Percentiles rank a stretch among this genome's conserved stretches.
phyloP scores from a whole-genome alignment of 2,888 invertebrate species.

The Ceriagrion tenellum region DNA sequence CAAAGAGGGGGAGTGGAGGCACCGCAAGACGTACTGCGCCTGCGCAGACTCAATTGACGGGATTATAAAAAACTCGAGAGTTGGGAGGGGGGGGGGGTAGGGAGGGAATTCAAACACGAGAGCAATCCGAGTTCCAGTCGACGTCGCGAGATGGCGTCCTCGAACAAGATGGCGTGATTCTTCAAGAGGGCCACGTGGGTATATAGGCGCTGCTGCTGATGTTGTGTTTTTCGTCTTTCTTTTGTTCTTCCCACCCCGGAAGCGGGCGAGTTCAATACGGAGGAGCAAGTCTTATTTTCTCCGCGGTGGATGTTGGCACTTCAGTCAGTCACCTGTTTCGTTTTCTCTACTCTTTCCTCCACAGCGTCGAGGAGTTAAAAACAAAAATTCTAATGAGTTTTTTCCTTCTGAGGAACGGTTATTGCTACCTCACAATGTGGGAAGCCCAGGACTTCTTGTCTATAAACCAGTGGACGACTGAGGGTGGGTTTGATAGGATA shows the following conservation, averaged over 20 bases:
- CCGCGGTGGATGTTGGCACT: neutral
- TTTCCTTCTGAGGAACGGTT: neutral
- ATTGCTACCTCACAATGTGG: constrained; percentile 17
- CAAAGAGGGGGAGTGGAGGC: neutral
- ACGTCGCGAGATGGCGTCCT: constrained; percentile 12
- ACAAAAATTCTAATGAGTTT: too few species aligned
- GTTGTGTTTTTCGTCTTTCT: neutral
- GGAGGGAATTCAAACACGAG: neutral
- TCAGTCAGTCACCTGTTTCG: neutral
- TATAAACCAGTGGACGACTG: neutral
- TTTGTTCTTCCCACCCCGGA: neutral
- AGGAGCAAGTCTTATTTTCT: neutral
- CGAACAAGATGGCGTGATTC: constrained; percentile 27
- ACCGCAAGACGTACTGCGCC: neutral
- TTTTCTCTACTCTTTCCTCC: neutral
- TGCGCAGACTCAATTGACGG: neutral
- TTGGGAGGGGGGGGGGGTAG: too few species aligned
- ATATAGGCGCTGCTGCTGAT: neutral
- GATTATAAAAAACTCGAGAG: neutral
- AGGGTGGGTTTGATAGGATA: neutral
- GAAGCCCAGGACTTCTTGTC: neutral
- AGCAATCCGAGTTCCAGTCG: neutral
- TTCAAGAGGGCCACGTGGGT: neutral
- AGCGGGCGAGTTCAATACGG: neutral
- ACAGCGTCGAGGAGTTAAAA: neutral